phyloP scores from a whole-genome alignment of 2,888 invertebrate species.

The Griposia aprilina region DNA sequence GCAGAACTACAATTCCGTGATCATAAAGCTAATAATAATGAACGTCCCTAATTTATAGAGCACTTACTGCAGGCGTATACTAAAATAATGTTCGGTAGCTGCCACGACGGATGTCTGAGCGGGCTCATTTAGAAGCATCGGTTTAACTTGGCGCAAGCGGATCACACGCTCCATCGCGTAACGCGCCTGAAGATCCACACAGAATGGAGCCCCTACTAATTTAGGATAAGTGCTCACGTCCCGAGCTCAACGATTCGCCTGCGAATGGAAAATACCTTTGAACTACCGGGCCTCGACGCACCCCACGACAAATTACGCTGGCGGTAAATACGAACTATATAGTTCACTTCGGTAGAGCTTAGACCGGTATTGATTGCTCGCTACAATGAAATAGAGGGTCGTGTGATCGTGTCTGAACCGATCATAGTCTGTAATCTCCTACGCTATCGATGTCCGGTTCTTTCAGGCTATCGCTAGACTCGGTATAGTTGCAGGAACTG shows the following conservation, averaged over 20 bases:
- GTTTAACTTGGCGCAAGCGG: constrained; percentile 79
- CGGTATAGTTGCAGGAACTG: background rate
- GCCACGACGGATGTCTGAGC: constrained; percentile 70
- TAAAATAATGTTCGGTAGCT: constrained; percentile 59
- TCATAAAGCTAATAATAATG: constrained; percentile 53
- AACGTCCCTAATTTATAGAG: constrained; percentile 52
- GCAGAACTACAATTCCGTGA: constrained; percentile 8
- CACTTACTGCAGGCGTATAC: constrained; percentile 49
- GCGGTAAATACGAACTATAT: constrained; percentile 71
- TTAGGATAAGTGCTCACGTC: constrained; percentile 87
- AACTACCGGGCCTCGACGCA: constrained; percentile 75
- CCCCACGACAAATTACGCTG: constrained; percentile 74
- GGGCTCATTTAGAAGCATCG: constrained; percentile 75
- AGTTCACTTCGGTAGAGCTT: constrained; percentile 55
- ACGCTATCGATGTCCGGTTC: background rate
- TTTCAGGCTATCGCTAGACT: background rate
- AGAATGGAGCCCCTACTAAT: constrained; percentile 80
- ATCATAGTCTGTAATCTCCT: constrained; percentile 14
- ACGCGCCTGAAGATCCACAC: constrained; percentile 73
- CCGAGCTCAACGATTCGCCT: constrained; percentile 77
- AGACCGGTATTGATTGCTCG: constrained; percentile 44
- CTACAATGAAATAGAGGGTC: constrained; percentile 32
- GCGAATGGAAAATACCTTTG: constrained; percentile 78
- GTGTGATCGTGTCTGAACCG: constrained; percentile 11
- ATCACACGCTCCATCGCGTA: constrained; percentile 81